Conservation (phyloP, 2,113 vertebrate species). For the Rhinolophus ferrumequinum region DNA sequence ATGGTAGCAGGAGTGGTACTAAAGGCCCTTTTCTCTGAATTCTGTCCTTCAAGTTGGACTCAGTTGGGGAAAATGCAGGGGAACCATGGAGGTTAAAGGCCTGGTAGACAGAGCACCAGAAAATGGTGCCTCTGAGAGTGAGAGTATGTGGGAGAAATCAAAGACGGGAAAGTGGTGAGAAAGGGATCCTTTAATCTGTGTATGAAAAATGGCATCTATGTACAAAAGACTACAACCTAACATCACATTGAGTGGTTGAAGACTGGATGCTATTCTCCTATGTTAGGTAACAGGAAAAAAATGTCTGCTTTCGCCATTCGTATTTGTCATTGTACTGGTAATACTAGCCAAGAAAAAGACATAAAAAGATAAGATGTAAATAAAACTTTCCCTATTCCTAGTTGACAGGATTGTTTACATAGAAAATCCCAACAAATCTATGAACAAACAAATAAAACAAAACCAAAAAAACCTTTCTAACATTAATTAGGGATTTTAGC, state of each 20-base stretch:
- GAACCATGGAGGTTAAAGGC: background rate
- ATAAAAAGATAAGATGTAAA: background rate
- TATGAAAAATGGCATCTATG: background rate
- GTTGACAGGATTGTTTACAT: background rate
- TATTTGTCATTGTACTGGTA: background rate
- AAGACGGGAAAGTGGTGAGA: background rate
- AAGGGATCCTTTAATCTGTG: background rate
- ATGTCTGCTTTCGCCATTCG: background rate
- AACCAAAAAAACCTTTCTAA: background rate
- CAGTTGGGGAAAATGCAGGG: background rate
- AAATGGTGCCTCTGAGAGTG: background rate
- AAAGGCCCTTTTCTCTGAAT: background rate
- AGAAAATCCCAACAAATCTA: background rate
- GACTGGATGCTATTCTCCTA: background rate
- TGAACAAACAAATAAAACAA: no score
- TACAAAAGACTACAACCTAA: background rate
- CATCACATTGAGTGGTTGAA: background rate
- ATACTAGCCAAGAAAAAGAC: background rate
- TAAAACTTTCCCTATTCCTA: background rate
- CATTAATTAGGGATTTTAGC: background rate
- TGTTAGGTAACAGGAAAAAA: background rate
- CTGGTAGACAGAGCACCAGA: background rate
- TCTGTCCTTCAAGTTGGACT: background rate
- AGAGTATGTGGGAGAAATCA: background rate
- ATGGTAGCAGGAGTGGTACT: background rate